phyloP scores from a whole-genome alignment of 2,888 invertebrate species.

The Meteorus colon region DNA sequence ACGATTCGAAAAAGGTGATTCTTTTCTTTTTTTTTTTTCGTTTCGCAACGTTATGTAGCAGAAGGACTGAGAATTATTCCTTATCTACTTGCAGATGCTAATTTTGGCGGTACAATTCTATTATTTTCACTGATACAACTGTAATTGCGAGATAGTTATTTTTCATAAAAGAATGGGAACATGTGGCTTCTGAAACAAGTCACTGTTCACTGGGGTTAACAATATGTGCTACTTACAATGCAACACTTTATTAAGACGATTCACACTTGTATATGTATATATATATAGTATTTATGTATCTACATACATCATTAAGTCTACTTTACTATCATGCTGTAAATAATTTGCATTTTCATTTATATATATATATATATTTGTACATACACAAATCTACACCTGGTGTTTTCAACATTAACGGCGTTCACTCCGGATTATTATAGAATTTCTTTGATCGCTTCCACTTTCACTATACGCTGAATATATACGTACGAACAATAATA shows the following conservation, averaged over 20 bases:
- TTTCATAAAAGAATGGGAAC: too few relatives aligned
- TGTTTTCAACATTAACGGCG: slow-evolving; percentile 72
- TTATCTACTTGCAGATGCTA: too few relatives aligned
- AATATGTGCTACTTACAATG: slow-evolving; percentile 63
- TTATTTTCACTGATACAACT: too few relatives aligned
- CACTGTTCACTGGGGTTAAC: too few relatives aligned
- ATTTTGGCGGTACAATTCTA: too few relatives aligned
- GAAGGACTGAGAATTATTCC: too few relatives aligned
- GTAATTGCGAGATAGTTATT: too few relatives aligned
- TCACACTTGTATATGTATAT: slow-evolving; percentile 62
- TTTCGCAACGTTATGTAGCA: too few relatives aligned
- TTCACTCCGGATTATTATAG: slow-evolving; percentile 72
- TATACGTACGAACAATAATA: slow-evolving; percentile 40
- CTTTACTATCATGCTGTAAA: slow-evolving; percentile 71
- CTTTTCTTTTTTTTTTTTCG: too few relatives aligned
- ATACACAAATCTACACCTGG: slow-evolving; percentile 67
- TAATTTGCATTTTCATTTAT: slow-evolving; percentile 68
- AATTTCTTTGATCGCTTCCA: slow-evolving; percentile 72
- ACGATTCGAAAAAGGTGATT: too few relatives aligned
- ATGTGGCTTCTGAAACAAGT: too few relatives aligned
- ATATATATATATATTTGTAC: slow-evolving; percentile 1
- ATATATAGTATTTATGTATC: slow-evolving; percentile 55
- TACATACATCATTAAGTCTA: slow-evolving; percentile 55
- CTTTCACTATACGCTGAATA: slow-evolving; percentile 62
- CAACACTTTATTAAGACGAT: slow-evolving; percentile 67